Evolutionary conservation across 2,888 invertebrate species (phyloP), one percentile per base, ranked within the genome.

Genomic region (Brassicogethes aeneus): DNA sequence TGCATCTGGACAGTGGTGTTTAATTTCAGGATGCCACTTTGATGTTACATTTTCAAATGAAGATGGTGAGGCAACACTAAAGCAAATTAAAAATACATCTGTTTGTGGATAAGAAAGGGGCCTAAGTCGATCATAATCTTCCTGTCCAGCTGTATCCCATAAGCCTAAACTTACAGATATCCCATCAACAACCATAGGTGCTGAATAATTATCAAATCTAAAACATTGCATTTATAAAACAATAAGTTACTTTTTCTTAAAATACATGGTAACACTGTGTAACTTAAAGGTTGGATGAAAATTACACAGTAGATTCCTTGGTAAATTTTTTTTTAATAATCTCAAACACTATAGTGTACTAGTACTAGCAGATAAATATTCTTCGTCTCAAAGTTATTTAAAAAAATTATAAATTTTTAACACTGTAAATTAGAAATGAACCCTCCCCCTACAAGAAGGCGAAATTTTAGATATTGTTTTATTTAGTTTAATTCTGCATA

Each of bases 1-100:
- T 52, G 96, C 95, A 75, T 97, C 96, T 47, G 97, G 96, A 76
- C 97, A 99, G 70, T 99, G 97, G 71, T 99, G 97, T 73, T 96
- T 94, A 60, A 99, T 95, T 80, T 99, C 99, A 53, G 97, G 97
- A 72, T 94, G 94, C 99, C 97, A 99, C 75, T 99, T 99, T 53
- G 94, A 94, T 62, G 92, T 92, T 50, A 99, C 95, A 79, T 97
- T 99, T 76, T 97, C 97, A 75, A 95, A 97, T 37, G 97, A 97
- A 39, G 96, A 95, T 49, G 97, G 97, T 69, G 95, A 94, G 57
- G 97, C 95, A 54, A 99, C 94, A 72, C 95, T 95, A 76, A 95
- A 99, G 77, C 97, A 99, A 72, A 99, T 93, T 61, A 99, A 83
- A 74, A 99, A 99, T 51, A 99, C 97, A 73, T 99, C 97, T 52